Evolutionary conservation across 1,140 invertebrate genomes (phyloP).

Genomic region (Chymomyza costata): DNA sequence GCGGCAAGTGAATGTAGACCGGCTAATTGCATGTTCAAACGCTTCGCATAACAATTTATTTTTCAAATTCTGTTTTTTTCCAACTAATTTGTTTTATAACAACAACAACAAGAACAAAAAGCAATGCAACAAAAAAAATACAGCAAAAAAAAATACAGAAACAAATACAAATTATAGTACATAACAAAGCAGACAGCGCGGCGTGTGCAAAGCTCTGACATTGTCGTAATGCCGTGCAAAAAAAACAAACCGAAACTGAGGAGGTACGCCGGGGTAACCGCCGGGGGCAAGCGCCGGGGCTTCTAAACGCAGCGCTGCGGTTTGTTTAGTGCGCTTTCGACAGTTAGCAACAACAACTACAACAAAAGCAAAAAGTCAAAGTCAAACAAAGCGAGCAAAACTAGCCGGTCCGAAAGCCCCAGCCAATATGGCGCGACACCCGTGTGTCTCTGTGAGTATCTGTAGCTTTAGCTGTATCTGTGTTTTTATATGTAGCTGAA

Average conservation of each 20-base stretch:
- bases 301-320: not conserved
- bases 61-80: slow-evolving; percentile 51
- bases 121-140: too few relatives aligned
- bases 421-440: slow-evolving; percentile 66
- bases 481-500: slow-evolving; percentile 18
- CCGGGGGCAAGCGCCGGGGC: not conserved
- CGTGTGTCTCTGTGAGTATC: slow-evolving; percentile 30
- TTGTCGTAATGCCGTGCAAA: slow-evolving; percentile 15
- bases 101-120: slow-evolving; percentile 43
- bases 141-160: slow-evolving; percentile 37
- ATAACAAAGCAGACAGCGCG: slow-evolving; percentile 57
- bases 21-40: slow-evolving; percentile 54
- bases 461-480: slow-evolving; percentile 2
- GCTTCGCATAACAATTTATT: slow-evolving; percentile 48
- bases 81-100: slow-evolving; percentile 70
- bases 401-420: slow-evolving; percentile 7
- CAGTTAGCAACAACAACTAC: slow-evolving; percentile 34
- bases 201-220: slow-evolving; percentile 52
- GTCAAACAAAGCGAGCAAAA: not conserved
- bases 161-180: slow-evolving; percentile 63
- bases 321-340: slow-evolving; percentile 49
- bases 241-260: too few relatives aligned
- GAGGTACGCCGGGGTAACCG: not conserved
- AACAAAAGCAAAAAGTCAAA: slow-evolving; percentile 8
- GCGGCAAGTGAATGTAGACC: slow-evolving; percentile 23